Evolutionary conservation across 2,113 vertebrate genomes (phyloP).

Genomic region (Capreolus pygargus): DNA sequence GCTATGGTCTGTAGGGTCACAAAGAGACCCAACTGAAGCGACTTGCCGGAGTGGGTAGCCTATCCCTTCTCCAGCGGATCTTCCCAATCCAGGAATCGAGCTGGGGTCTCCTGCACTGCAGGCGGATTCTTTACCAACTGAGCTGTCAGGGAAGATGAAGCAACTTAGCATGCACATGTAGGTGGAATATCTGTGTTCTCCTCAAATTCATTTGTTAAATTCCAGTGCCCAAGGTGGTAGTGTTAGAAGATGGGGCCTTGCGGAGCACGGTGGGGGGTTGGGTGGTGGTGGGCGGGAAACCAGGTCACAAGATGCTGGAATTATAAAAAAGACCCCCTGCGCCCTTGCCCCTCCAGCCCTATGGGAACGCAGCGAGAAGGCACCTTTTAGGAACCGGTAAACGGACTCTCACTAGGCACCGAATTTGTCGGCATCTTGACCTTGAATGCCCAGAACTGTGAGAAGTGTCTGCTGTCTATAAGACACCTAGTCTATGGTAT

Average conservation of each 20-base stretch:
- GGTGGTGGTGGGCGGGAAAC: neutral
- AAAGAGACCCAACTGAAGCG: neutral
- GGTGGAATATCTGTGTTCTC: no score
- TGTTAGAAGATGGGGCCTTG: neutral
- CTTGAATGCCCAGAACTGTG: neutral
- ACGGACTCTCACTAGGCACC: no score
- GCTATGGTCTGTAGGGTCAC: neutral
- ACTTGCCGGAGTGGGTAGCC: neutral
- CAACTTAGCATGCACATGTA: neutral
- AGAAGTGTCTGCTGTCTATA: neutral
- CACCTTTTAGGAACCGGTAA: no score
- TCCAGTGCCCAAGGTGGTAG: no score
- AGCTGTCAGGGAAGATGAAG: neutral
- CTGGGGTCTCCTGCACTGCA: neutral
- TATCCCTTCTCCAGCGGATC: neutral
- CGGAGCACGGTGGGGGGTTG: rapidly evolving
- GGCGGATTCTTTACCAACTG: neutral
- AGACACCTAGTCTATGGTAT: rapidly evolving
- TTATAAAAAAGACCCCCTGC: neutral
- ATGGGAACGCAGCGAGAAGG: neutral
- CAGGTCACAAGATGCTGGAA: neutral
- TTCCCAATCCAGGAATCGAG: neutral
- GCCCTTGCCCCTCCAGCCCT: neutral
- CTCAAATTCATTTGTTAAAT: neutral
- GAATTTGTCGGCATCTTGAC: rapidly evolving